phyloP scores from a whole-genome alignment of 1,140 invertebrate species.

The Melanaphis sacchari region DNA sequence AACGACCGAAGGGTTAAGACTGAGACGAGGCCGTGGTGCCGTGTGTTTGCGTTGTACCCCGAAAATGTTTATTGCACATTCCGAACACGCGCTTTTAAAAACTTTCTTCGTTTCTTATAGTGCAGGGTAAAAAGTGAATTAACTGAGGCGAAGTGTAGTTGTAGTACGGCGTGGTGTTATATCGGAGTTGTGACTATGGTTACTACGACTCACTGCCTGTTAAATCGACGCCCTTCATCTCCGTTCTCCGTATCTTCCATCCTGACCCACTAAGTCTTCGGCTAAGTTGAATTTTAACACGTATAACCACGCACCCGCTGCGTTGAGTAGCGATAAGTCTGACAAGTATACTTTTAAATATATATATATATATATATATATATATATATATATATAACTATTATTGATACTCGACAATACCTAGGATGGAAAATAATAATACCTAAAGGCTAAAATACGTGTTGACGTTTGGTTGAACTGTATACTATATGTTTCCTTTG shows the following conservation, averaged over 20 bases:
- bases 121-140: conserved; percentile 38
- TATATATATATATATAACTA: background rate
- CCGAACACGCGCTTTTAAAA: conserved; percentile 52
- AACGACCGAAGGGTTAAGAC: background rate
- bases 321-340: background rate
- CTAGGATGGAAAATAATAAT: background rate
- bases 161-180: background rate
- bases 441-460: background rate
- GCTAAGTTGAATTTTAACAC: background rate
- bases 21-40: background rate
- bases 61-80: conserved; percentile 53
- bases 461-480: background rate
- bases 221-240: background rate
- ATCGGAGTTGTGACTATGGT: background rate
- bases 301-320: background rate
- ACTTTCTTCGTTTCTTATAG: conserved; percentile 43
- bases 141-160: background rate
- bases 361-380: background rate
- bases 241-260: background rate
- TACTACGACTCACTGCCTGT: background rate
- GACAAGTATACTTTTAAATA: background rate
- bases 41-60: background rate
- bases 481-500: background rate
- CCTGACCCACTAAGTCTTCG: background rate
- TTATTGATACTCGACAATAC: background rate